Base-by-base conservation (phyloP, 2,113 vertebrate genomes). In the Carassius auratus region DNA sequence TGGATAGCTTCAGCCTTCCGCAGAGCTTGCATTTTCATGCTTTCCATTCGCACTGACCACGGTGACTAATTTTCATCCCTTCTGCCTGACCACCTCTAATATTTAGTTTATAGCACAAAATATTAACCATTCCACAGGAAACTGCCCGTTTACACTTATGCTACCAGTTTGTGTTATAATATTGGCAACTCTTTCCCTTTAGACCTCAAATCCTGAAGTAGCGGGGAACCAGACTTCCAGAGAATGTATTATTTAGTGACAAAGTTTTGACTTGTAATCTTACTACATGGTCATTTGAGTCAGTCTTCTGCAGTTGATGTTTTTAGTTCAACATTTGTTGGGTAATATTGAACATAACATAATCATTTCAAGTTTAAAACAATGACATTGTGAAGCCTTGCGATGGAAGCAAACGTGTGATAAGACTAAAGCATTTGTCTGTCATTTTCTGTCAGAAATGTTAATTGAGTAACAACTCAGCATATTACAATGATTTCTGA, bases 21-120 rank as follows among this genome's bases (percentile, higher is more conserved):
- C 59, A 10, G 21, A 36, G 19, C 69, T 10, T 30, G 14, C 77
- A 69, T 12, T 87, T 9, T 87, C 83, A 71, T 82, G 73, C 84
- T 89, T 89, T 89, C 61, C 86, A 85, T 83, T 85, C 84, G 87
- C 64, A 23, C 2, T 77, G 86, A 87, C 76, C 84, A 87, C 8
- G 8, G 42, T 45, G 42, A 45, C 42, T 45, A 45, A 45, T 45
- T 45, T 45, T 45, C 8, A 7, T 62, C 33, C 36, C 10, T 23
- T 62, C 57, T 45, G 57, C 13, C 76, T 79, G 57, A 79, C 55
- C 76, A 42, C 8, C 42, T 45, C 42, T 45, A 45, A 45, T 45
- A 45, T 45, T 45, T 45, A 45, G 42, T 45, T 45, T 45, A 45
- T 45, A 45, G 42, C 76, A 21, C 33, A 19, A 79, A 61, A 79